Percentiles rank a stretch among this genome's conserved stretches.
These are phyloP conservation scores for Upupa epops DNA, from an alignment of 2,113 vertebrate species.

Conservation along the genomic window DNA sequence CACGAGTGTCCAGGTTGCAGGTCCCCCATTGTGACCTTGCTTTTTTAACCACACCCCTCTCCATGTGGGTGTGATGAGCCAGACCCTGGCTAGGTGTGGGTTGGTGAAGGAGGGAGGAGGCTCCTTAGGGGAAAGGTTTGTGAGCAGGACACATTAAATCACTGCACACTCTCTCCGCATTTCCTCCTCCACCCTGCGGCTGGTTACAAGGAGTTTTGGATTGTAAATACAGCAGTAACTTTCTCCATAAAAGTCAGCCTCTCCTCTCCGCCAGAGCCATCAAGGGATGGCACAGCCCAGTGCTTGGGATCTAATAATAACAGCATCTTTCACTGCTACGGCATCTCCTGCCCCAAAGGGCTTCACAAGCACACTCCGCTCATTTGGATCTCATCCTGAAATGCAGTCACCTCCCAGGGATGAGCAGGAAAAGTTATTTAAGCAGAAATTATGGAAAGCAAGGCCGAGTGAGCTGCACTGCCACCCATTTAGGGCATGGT, in stretches of 20 bases:
- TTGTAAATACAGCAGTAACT: slow-evolving; percentile 69
- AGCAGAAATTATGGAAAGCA: neutral
- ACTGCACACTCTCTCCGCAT: neutral
- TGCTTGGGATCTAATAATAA: slow-evolving; percentile 40
- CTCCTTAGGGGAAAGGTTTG: neutral
- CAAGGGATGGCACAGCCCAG: slow-evolving; percentile 42
- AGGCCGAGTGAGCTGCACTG: neutral
- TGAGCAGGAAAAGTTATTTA: neutral
- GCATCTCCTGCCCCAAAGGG: neutral
- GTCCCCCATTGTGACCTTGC: neutral
- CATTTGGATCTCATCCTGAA: neutral
- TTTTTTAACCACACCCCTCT: fast-evolving
- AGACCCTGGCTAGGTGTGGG: neutral
- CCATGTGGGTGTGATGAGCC: neutral
- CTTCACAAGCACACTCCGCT: neutral
- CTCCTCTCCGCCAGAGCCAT: neutral
- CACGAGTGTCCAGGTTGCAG: neutral
- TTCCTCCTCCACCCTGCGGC: slow-evolving; percentile 50
- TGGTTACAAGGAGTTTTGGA: slow-evolving; percentile 55
- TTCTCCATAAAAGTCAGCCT: slow-evolving; percentile 65
- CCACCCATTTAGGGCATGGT: neutral
- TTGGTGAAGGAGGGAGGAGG: neutral
- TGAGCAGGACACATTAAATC: slow-evolving; percentile 54
- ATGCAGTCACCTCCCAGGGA: neutral
- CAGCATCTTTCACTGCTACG: neutral